Evolutionary conservation across 2,797 vertebrate genomes (phyloP).

Genomic region (Triplophysa yarkandensis): DNA sequence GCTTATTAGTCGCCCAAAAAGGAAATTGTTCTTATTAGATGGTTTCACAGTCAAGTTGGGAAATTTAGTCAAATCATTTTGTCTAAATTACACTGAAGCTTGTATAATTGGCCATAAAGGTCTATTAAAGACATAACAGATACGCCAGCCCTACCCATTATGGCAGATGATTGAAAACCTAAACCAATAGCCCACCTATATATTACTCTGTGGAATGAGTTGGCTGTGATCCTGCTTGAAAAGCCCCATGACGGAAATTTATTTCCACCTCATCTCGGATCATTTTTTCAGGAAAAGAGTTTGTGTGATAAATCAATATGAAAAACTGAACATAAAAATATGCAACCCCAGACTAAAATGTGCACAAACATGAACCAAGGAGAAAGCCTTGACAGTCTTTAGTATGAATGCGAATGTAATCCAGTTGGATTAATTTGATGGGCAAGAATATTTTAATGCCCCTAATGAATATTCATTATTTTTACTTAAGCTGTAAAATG

Average conservation of each 20-base stretch:
- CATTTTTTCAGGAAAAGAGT: constrained; percentile 11
- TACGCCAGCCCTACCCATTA: constrained; percentile 42
- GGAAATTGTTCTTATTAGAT: constrained; percentile 38
- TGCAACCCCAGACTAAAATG: neutral
- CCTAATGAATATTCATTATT: constrained; percentile 36
- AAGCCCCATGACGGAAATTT: constrained; percentile 40
- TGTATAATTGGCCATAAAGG: constrained; percentile 46
- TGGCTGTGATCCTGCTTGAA: constrained; percentile 40
- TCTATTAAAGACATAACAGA: constrained; percentile 48
- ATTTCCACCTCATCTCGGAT: constrained; percentile 41
- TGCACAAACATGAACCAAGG: neutral
- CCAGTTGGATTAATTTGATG: constrained; percentile 23
- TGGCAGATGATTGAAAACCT: constrained; percentile 41
- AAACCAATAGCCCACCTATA: constrained; percentile 43
- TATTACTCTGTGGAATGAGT: constrained; percentile 43
- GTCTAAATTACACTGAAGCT: constrained; percentile 39
- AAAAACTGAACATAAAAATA: neutral
- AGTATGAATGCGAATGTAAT: neutral
- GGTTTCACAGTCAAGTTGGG: constrained; percentile 39
- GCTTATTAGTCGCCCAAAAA: constrained; percentile 28
- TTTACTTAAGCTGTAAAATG: neutral
- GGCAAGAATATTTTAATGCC: constrained; percentile 29
- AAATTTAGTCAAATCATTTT: constrained; percentile 40
- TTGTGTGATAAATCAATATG: constrained; percentile 26
- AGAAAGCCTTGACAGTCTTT: neutral